Base-by-base conservation (phyloP, 2,888 invertebrate species). In the Clostera curtula region DNA sequence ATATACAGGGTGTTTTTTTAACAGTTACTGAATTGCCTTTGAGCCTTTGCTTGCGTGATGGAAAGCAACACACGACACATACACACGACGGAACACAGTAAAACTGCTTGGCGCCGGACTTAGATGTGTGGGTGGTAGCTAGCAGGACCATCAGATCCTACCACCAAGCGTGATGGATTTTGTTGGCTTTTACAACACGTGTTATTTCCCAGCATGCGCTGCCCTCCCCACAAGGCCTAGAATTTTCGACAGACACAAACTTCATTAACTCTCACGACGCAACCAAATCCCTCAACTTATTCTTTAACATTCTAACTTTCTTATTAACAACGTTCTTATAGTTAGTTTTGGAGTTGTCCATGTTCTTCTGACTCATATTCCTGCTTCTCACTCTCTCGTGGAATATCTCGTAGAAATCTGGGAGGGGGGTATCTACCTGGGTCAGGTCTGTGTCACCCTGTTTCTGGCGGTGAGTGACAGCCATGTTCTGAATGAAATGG, bases 401-500 rank as follows among this genome's bases (percentile, higher is more conserved):
- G 40, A 82, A 79, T 0, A 83, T 33, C 22, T 79, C 72, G 34
- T 85, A 85, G 57, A 65, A 85, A 15, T 77, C 64, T 0, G 83
- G 83, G 0, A 79, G 40, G 0, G 84, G 85, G 0, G 82, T 69
- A 44, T 82, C 83, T 0, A 79, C 67, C 0, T 80, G 10, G 1
- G 40, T 33, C 10, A 27, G 21, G 4, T 22, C 19, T 5, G 13
- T 10, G 15, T 17, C 24, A 27, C 27, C 15, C 19, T 30, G 16
- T 4, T 20, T 12, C 10, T 40, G 41, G 8, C 34, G 35, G 21
- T 27, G 42, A 19, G 33, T 40, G 12, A 12, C 43, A 0, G 72
- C 64, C 77, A 80, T 77, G 55, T 85, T 84, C 43, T 89, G 87
- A 27, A 90, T 83, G 65, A 92, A 94, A 25, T 90, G 87, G 36